These are phyloP conservation scores for Leptinotarsa defecta DNA, from an alignment of 1,140 invertebrate genomes.

Conservation along the genomic window DNA sequence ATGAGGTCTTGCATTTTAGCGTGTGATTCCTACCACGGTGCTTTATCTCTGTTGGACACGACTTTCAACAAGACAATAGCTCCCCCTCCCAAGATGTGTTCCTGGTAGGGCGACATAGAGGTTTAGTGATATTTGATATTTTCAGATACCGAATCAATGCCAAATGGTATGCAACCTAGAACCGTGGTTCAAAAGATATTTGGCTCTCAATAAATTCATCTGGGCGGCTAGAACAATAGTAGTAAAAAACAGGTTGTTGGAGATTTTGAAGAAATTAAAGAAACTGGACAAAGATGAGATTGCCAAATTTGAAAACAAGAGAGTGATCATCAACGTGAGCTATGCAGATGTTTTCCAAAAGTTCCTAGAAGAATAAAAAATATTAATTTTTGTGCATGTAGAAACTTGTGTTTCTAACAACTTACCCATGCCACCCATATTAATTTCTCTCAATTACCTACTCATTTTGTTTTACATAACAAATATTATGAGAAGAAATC, in stretches of 20 bases:
- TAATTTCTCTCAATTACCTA: no score
- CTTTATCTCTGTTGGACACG: no score
- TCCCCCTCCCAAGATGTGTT: neutral
- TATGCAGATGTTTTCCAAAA: neutral
- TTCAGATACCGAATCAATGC: conserved; percentile 23
- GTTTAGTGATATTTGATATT: conserved; percentile 21
- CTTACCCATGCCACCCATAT: no score
- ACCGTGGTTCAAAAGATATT: conserved; percentile 45
- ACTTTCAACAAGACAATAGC: no score
- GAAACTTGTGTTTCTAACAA: no score
- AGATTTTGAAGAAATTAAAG: conserved; percentile 39
- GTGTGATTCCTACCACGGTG: no score
- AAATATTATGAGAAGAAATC: no score
- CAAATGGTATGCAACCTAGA: conserved; percentile 32
- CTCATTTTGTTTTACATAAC: no score
- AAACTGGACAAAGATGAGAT: conserved; percentile 29
- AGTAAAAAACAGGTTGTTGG: conserved; percentile 42
- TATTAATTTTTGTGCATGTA: no score
- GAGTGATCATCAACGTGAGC: neutral
- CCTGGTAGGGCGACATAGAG: neutral
- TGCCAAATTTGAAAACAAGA: conserved; percentile 14
- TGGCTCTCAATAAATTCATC: conserved; percentile 47
- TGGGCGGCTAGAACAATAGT: conserved; percentile 40
- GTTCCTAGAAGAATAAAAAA: neutral
- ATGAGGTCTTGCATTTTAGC: no score